Evolutionary conservation across 2,113 vertebrate species (phyloP).

Genomic region (Eurypyga helias): DNA sequence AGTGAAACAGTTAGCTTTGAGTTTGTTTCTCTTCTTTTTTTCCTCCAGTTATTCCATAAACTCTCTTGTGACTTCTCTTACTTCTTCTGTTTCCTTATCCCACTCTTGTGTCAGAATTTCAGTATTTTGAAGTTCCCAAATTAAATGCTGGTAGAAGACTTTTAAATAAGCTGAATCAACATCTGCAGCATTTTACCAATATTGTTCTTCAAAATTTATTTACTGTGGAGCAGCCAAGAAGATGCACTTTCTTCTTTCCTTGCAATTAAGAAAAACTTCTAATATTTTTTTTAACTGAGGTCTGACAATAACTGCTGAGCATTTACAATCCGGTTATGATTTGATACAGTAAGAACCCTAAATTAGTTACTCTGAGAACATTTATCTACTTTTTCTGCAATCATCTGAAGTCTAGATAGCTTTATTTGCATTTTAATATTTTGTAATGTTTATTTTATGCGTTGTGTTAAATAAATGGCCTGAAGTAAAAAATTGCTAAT

Average conservation of each 20-base stretch:
- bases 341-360: neutral
- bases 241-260: neutral
- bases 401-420: neutral
- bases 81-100: neutral
- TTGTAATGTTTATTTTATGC: constrained; percentile 14
- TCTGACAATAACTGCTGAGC: neutral
- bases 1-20: neutral
- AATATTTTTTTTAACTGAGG: neutral
- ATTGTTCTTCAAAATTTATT: neutral
- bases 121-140: neutral
- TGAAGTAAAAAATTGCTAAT: constrained; percentile 1
- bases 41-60: neutral
- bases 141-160: neutral
- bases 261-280: neutral
- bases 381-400: neutral
- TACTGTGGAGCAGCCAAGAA: neutral
- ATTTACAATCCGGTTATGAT: neutral
- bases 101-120: neutral
- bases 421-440: constrained; percentile 47
- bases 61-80: neutral
- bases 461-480: neutral
- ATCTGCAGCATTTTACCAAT: neutral
- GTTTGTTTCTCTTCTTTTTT: neutral
- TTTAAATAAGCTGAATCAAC: neutral
- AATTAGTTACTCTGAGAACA: neutral